These are phyloP conservation scores for Endomychus coccineus DNA, from an alignment of 2,888 invertebrate species.

Conservation along the genomic window DNA sequence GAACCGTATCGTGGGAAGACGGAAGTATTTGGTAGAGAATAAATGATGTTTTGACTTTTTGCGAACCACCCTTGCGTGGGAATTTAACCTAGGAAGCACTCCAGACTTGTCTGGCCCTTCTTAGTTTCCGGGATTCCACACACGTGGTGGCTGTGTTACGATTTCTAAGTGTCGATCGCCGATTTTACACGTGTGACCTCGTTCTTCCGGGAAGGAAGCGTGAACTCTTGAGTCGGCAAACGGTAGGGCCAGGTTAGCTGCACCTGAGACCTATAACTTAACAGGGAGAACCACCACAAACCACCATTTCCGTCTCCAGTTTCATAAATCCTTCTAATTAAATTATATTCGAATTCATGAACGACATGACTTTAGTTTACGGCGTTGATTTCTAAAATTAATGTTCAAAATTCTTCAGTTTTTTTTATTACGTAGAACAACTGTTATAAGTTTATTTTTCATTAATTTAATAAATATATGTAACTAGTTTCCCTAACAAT, in stretches of 20 bases:
- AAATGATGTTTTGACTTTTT: conserved; percentile 14
- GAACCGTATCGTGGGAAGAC: conserved; percentile 15
- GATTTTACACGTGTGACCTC: conserved; percentile 22
- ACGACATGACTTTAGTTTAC: too few species aligned
- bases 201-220: conserved; percentile 28
- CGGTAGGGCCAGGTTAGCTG: conserved; percentile 6
- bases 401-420: too few species aligned
- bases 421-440: too few species aligned
- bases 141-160: conserved; percentile 12
- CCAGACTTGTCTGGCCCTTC: conserved; percentile 13
- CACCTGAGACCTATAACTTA: conserved; percentile 13
- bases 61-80: too few species aligned
- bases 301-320: conserved; percentile 9
- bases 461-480: too few species aligned
- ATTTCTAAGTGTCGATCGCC: too few species aligned
- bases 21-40: conserved; percentile 9
- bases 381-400: too few species aligned
- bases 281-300: conserved; percentile 4
- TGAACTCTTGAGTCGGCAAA: conserved; percentile 26
- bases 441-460: too few species aligned
- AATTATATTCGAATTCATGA: too few species aligned
- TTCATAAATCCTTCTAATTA: too few species aligned
- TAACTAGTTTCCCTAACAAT: too few species aligned
- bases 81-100: conserved; percentile 12
- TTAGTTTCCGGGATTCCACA: conserved; percentile 15